Evolutionary conservation across 2,797 vertebrate species (phyloP), one percentile per base, ranked within the genome.

Genomic region (Esox masquinongy): DNA sequence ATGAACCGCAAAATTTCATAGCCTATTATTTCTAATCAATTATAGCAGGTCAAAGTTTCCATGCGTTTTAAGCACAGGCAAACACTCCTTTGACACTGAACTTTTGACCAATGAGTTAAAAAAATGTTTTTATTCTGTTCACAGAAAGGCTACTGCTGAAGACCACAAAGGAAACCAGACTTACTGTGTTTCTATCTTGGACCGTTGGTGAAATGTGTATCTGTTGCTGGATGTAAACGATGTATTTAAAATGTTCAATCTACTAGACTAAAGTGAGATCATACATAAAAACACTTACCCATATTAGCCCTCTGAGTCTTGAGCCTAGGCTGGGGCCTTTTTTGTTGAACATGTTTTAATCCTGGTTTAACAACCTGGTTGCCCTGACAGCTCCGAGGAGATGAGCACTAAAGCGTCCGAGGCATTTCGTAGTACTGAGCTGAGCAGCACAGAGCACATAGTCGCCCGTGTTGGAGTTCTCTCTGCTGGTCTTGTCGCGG

Each of bases 311-410:
- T 90, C 82, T 47, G 43, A 47, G 9, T 47, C 43, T 90, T 85
- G 87, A 90, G 64, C 85, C 84, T 83, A 89, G 84, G 82, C 88
- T 83, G 80, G 47, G 80, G 81, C 80, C 85, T 87, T 79, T 90
- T 84, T 80, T 81, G 85, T 83, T 86, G 86, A 90, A 83, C 94
- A 95, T 95, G 83, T 94, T 93, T 72, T 90, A 84, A 88, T 84
- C 73, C 22, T 59, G 56, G 77, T 88, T 82, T 47, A 47, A 47
- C 88, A 85, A 77, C 77, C 81, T 79, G 11, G 34, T 88, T 88
- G 83, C 83, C 83, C 84, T 91, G 82, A 91, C 61, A 89, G 88
- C 82, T 87, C 3, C 2, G 9, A 11, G 12, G 56, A 83, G 77
- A 89, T 80, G 74, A 80, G 79, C 71, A 74, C 75, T 79, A 81